Evolutionary conservation across 2,797 vertebrate genomes (phyloP), one percentile per base, ranked within the genome.

Genomic region (Cyprinella venusta): DNA sequence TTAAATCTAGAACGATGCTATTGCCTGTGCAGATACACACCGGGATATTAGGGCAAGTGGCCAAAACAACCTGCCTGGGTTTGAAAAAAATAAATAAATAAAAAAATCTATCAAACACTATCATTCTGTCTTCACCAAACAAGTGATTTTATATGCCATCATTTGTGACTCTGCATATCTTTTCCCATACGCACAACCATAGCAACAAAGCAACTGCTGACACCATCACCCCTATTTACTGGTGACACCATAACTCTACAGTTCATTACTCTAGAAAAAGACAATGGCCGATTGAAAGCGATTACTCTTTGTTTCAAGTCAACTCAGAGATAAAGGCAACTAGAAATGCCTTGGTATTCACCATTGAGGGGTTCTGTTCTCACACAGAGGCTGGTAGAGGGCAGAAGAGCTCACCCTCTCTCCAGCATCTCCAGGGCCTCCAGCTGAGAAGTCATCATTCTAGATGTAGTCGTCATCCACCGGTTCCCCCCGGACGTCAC

Each of bases 391-490:
- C 56, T 36, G 76, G 42, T 36, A 18, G 36, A 70, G 48, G 26
- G 18, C 15, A 56, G 38, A 40, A 13, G 40, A 42, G 71, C 38
- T 9, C 72, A 64, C 48, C 30, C 30, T 59, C 36, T 48, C 19
- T 61, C 50, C 26, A 50, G 45, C 24, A 10, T 42, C 54, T 76
- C 21, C 18, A 64, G 33, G 54, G 24, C 45, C 33, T 74, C 19
- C 0, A 48, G 33, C 13, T 63, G 30, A 70, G 33, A 38, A 69
- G 42, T 48, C 48, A 8, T 36, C 26, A 38, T 42, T 84, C 87
- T 92, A 99, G 88, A 99, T 98, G 93, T 97, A 99, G 91, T 98
- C 97, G 21, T 99, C 97, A 12, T 99, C 97, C 68, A 99, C 97
- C 0, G 98, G 98, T 80, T 99, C 97, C 26, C 98, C 98, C 0